phyloP scores from a whole-genome alignment of 2,888 invertebrate genomes.

The Thymelicus sylvestris region DNA sequence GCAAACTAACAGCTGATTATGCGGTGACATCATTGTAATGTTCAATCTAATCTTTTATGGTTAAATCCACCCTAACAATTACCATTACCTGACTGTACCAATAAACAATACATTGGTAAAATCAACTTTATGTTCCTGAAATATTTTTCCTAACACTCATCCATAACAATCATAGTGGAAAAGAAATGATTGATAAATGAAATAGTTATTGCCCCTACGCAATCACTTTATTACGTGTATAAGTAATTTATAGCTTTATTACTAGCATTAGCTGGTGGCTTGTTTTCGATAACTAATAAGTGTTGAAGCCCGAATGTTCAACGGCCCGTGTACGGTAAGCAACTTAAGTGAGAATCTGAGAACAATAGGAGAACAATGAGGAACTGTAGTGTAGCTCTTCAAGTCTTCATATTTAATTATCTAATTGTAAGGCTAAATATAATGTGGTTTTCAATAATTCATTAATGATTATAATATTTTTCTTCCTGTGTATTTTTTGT shows the following conservation, averaged over 20 bases:
- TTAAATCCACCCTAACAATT: too few relatives aligned
- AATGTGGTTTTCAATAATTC: neutral
- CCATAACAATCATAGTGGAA: too few relatives aligned
- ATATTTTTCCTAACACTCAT: too few relatives aligned
- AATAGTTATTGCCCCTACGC: too few relatives aligned
- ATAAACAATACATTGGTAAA: too few relatives aligned
- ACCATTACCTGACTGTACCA: too few relatives aligned
- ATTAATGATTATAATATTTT: neutral
- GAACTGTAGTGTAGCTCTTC: constrained; percentile 15
- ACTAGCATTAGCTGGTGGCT: constrained; percentile 7
- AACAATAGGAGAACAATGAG: constrained; percentile 26
- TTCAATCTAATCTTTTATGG: too few relatives aligned
- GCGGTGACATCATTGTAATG: too few relatives aligned
- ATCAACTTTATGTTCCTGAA: too few relatives aligned
- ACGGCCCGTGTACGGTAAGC: constrained; percentile 24
- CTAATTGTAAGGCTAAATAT: neutral
- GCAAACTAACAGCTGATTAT: too few relatives aligned
- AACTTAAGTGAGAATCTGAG: constrained; percentile 3
- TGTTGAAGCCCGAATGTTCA: constrained; percentile 18
- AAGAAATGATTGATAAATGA: too few relatives aligned
- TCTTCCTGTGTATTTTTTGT: too few relatives aligned
- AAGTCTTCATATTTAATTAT: constrained; percentile 8
- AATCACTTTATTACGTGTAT: neutral
- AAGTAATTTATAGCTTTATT: neutral
- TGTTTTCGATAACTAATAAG: constrained; percentile 11